A percentile compares a stretch with the other conserved stretches of the same genome.
Evolutionary conservation across 1,140 invertebrate genomes (phyloP).

Genomic region (Drepana arcuata): DNA sequence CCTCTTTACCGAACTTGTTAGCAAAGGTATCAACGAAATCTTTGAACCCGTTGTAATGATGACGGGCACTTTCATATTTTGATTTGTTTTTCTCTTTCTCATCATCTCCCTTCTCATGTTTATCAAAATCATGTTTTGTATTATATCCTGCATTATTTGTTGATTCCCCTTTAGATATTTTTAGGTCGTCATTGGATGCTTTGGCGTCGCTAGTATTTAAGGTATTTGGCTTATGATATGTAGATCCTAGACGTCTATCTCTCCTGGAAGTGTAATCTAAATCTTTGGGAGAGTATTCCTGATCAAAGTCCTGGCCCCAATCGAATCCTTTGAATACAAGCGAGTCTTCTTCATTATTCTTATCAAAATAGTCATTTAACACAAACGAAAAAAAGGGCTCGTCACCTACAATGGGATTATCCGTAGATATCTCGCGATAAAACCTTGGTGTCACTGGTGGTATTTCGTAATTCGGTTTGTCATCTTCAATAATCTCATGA

Average conservation of each 20-base stretch:
- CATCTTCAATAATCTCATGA: constrained; percentile 31
- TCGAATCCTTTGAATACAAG: constrained; percentile 34
- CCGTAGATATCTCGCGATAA: constrained; percentile 10
- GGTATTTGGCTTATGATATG: constrained; percentile 3
- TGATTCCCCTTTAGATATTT: constrained; percentile 11
- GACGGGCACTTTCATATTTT: constrained; percentile 15
- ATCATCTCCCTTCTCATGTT: constrained; percentile 16
- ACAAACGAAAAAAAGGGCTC: constrained; percentile 46
- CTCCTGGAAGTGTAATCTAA: constrained; percentile 13
- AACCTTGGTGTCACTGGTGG: not conserved
- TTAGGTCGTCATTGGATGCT: constrained; percentile 1
- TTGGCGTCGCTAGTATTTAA: not conserved
- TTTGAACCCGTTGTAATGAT: constrained; percentile 37
- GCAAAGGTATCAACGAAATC: constrained; percentile 43
- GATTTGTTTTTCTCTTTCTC: constrained; percentile 11
- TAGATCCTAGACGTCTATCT: constrained; percentile 19
- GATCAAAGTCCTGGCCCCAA: constrained; percentile 42
- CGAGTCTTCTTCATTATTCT: constrained; percentile 36
- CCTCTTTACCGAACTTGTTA: constrained; percentile 44
- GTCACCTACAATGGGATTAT: constrained; percentile 41
- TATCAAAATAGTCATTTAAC: constrained; percentile 49
- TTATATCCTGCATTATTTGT: constrained; percentile 15
- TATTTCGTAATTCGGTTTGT: constrained; percentile 9
- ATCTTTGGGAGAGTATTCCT: constrained; percentile 15
- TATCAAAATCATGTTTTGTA: constrained; percentile 20